Base-by-base conservation (phyloP, 2,113 vertebrate species). In the Beaufortia kweichowensis region DNA sequence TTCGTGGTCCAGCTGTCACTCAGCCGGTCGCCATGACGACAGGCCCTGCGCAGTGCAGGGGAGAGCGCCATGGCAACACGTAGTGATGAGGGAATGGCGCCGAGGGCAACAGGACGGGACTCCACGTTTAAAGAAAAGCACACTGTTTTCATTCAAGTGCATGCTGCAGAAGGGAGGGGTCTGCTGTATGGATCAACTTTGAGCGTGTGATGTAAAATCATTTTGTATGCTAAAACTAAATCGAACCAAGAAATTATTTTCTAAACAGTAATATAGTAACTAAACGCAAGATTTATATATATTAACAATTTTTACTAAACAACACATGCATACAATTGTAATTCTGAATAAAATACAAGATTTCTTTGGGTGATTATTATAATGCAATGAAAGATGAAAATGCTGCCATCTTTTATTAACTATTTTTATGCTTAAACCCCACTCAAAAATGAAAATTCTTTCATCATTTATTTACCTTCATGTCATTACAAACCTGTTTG, bases 11-110 rank as follows among this genome's bases (percentile, higher is more conserved):
- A 88, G 88, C 89, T 87, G 89, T 91, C 91, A 91, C 83, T 92
- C 89, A 89, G 78, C 66, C 33, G 53, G 85, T 85, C 76, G 55
- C 88, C 87, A 90, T 87, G 81, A 88, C 79, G 89, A 90, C 86
- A 75, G 80, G 83, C 85, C 85, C 84, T 86, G 88, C 85, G 81
- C 85, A 89, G 82, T 87, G 87, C 86, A 85, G 87, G 73, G 79
- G 84, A 84, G 86, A 85, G 84, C 76, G 78, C 90, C 88, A 91
- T 91, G 85, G 90, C 85, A 91, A 92, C 89, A 84, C 82, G 88
- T 87, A 88, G 86, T 85, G 86, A 86, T 77, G 87, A 77, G 55
- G 86, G 85, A 85, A 86, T 84, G 79, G 83, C 19, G 17, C 19
- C 48, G 76, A 78, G 66, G 80, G 81, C 35, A 82, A 81, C 67